Base-by-base conservation (phyloP, 2,888 invertebrate genomes). In the Dioctria linearis region DNA sequence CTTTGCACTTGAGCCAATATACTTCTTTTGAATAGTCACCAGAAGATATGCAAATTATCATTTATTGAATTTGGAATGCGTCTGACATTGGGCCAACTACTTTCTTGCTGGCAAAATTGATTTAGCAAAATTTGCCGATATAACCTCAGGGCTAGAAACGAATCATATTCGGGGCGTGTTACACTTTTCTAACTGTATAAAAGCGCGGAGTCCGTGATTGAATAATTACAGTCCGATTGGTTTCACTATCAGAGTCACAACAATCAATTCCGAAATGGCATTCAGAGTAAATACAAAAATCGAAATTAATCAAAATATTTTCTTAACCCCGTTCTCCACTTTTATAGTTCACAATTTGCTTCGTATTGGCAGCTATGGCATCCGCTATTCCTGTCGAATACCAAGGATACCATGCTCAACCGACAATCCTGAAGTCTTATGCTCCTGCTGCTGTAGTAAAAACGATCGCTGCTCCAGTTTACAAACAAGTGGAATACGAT, bases 361-460 rank as follows among this genome's bases (percentile, higher is more conserved):
- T 54, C 11, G n/a, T n/a, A 6, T 54, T 54, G 54, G 54, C 54
- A 11, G 1, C 54, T 6, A 54, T 54, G 4, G n/a, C 11, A 8
- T 11, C 9, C 11, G 54, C 54, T n/a, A 11, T 6, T 11, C 54
- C 54, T 11, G 54, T 54, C 11, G 54, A 54, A 6, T 54, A 54
- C 11, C 54, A 54, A 11, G 54, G 11, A 54, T 54, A 54, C 11
- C 54, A 54, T 11, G 54, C 54, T 11, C 9, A 6, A 11, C 54
- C 69, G 5, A 51, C 69, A 25, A 11, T 69, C n/a, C 5, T 69
- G 25, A 69, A 69, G 54, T 54, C 54, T 2, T 69, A 69, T 11
- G 49, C 76, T n/a, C 81, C 82, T 13, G 73, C 82, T 13, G 73
- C 78, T 51, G 78, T 78, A 57, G 80, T 82, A 4, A 63, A 81